Evolutionary conservation across 1,140 invertebrate species (phyloP), one percentile per base, ranked within the genome.

Genomic region (Heterodera schachtii): DNA sequence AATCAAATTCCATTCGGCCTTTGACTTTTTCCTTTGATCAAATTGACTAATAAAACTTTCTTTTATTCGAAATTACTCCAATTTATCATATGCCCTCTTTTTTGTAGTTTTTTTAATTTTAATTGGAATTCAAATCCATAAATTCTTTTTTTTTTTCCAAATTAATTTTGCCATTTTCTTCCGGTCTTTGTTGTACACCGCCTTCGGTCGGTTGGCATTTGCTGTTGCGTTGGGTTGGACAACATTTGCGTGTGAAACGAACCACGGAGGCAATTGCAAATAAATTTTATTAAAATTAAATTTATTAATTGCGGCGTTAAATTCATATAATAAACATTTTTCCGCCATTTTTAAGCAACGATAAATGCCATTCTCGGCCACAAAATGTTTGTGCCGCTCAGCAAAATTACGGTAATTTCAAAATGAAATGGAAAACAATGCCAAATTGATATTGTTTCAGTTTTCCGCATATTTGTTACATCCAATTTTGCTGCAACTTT

Each of bases 241-340:
- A 83, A 94, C 95, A 9, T 92, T 96, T 79, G 95, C 95, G 1
- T 96, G 95, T 87, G 94, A 94, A 41, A 95, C 94, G 46, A 95
- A 95, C 79, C 93, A 95, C 90, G 95, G 94, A 91, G 94, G 94
- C 94, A 90, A 75, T 16, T 60, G n/a, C n/a, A n/a, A n/a, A n/a
- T n/a, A n/a, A n/a, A n/a, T n/a, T n/a, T n/a, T n/a, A 60, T 16
- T 60, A 19, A 11, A 16, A 16, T 60, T 60, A 16, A 60, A 60
- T 16, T 60, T 16, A 60, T 16, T 11, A 13, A 64, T n/a, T n/a
- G n/a, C n/a, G n/a, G n/a, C 13, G 3, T 31, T 19, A 52, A 75
- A 46, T 7, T 73, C 21, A 41, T 7, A 2, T 49, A 19, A 43
- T 31, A 1, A 43, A 64, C 16, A 43, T 43, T 49, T 21, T 66